Evolutionary conservation across 1,140 invertebrate species (phyloP), one percentile per base, ranked within the genome.

Genomic region (Drosophila hydei): DNA sequence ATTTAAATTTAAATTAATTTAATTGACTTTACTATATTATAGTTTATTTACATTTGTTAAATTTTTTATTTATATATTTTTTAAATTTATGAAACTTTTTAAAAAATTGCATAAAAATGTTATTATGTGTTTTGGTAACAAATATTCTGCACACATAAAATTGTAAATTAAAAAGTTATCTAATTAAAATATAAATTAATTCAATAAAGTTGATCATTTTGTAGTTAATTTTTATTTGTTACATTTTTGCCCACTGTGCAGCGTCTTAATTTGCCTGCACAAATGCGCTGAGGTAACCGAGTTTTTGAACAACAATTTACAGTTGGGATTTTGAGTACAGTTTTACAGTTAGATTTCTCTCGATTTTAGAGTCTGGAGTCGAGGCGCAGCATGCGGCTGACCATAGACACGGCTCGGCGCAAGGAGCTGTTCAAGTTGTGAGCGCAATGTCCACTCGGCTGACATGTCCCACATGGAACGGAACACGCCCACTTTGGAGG

Each of bases 281-380:
- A 11, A 9, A 84, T 85, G 84, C 72, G 79, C 63, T 75, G 72
- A 75, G 71, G 67, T 71, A 69, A 79, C 25, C 25, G 78, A 84
- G 54, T 84, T 83, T 83, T 52, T 18, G 9, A n/a, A 33, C 25
- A 38, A 21, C 47, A 30, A 36, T 25, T 51, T 45, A 52, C 36
- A 59, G 9, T 60, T 50, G 12, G 25, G 23, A 3, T 36, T 45
- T 43, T 7, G 6, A 1, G 1, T 38, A 38, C 11, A 12, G 36
- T 38, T 23, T 42, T 36, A 52, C 25, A 60, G 11, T 52, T 42
- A 9, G 18, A 23, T 47, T 27, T 47, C 0, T 16, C 21, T 2
- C 36, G 4, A 12, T 63, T 52, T 36, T 33, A 63, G 60, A 0
- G 14, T 7, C 3, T 16, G 18, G 7, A 11, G 51, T 9, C n/a